phyloP scores from a whole-genome alignment of 2,113 vertebrate genomes.

The Cynocephalus volans region DNA sequence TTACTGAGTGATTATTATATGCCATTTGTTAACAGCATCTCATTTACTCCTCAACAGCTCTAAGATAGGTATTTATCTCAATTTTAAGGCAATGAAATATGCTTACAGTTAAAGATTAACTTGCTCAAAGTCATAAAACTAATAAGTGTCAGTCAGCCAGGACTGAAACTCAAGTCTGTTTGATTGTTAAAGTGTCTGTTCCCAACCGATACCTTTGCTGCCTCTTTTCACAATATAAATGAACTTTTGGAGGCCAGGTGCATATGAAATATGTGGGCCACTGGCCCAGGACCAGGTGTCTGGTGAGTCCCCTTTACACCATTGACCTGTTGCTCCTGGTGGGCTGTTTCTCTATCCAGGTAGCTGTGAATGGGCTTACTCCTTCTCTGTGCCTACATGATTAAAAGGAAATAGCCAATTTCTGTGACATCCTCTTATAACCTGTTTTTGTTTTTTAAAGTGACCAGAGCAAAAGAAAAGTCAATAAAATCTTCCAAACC shows the following conservation, averaged over 20 bases:
- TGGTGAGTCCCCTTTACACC: neutral
- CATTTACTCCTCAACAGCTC: neutral
- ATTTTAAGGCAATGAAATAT: constrained; percentile 20
- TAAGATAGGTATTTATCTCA: neutral
- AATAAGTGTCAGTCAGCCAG: neutral
- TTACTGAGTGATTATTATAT: neutral
- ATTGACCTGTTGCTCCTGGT: neutral
- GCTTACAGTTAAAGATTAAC: neutral
- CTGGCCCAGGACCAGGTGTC: neutral
- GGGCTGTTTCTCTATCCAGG: neutral
- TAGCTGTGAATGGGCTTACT: neutral
- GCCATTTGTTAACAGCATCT: neutral
- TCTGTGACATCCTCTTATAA: neutral
- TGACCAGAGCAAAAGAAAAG: neutral
- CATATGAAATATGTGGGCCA: neutral
- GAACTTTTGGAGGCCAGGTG: neutral
- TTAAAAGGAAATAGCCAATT: neutral
- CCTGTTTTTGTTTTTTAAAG: constrained; percentile 18
- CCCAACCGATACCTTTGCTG: neutral
- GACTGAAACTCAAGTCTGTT: neutral
- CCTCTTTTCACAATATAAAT: neutral
- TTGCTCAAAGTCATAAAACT: neutral
- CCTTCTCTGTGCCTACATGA: neutral
- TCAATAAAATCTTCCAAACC: neutral
- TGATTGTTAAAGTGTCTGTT: neutral